A percentile compares a stretch with the other conserved stretches of the same genome.
These are phyloP conservation scores for Cacoxenus indagator DNA, from an alignment of 2,888 invertebrate species.

Conservation along the genomic window DNA sequence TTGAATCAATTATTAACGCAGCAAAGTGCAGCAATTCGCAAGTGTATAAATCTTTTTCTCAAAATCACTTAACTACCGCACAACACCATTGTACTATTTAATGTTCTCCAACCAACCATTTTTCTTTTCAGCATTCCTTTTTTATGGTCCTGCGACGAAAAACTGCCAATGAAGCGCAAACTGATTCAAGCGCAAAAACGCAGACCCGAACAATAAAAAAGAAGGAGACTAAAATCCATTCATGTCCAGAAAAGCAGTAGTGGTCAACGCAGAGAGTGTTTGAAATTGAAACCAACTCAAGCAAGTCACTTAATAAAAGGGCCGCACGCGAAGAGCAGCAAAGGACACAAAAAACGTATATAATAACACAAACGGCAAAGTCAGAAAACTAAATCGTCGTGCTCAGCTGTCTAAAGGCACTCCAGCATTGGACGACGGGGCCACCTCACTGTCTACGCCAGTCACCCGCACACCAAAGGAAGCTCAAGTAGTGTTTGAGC, in stretches of 20 bases:
- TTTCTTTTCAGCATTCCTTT: not conserved
- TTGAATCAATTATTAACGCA: not conserved
- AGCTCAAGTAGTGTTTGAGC: constrained; percentile 21
- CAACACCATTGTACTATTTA: too few relatives aligned
- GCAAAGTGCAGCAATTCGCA: not conserved
- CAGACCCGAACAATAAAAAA: constrained; percentile 21
- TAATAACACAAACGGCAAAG: not conserved
- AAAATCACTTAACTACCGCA: too few relatives aligned
- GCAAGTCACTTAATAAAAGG: constrained; percentile 28
- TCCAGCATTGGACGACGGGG: not conserved
- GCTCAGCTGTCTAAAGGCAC: not conserved
- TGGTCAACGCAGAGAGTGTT: not conserved
- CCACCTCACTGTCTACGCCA: not conserved
- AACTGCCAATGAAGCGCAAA: constrained; percentile 46
- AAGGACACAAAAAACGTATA: not conserved
- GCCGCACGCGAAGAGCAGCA: not conserved
- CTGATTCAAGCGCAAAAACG: constrained; percentile 36
- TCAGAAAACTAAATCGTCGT: not conserved
- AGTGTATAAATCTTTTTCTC: not conserved
- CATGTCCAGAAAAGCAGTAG: not conserved
- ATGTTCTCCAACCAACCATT: not conserved
- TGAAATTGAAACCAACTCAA: constrained; percentile 29
- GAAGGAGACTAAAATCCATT: constrained; percentile 8
- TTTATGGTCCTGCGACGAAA: not conserved
- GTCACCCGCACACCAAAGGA: not conserved